These are phyloP conservation scores for Lindbergichthys nudifrons DNA, from an alignment of 2,797 vertebrate genomes.

Conservation along the genomic window DNA sequence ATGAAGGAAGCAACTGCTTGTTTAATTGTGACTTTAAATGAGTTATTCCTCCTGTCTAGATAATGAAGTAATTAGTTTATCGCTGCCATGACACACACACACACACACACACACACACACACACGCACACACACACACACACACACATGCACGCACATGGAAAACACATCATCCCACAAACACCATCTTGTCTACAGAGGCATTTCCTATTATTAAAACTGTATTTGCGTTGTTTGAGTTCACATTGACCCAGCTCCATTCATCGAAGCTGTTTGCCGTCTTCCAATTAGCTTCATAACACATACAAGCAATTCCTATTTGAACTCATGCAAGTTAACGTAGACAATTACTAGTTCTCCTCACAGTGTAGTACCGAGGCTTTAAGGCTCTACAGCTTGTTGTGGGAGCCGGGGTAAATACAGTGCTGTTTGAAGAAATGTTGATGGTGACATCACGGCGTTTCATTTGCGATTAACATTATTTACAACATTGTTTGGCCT, in stretches of 20 bases:
- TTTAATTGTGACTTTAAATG: constrained; percentile 15
- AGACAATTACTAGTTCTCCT: constrained; percentile 58
- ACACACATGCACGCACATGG: too few relatives aligned
- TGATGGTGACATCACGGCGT: constrained; percentile 60
- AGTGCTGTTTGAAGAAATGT: constrained; percentile 56
- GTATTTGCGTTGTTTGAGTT: constrained; percentile 43
- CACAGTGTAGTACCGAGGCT: constrained; percentile 52
- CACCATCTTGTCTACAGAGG: neutral
- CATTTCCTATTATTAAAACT: constrained; percentile 32
- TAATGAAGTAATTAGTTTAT: too few relatives aligned
- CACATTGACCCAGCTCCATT: constrained; percentile 39
- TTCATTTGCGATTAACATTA: constrained; percentile 75
- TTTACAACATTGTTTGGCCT: constrained; percentile 76
- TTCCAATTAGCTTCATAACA: constrained; percentile 64
- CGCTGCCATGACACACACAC: neutral
- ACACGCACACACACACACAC: constrained; percentile 35
- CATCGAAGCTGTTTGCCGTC: constrained; percentile 38
- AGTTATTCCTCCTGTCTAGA: neutral
- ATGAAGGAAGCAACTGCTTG: neutral
- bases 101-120: neutral
- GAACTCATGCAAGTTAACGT: constrained; percentile 51
- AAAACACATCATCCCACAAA: too few relatives aligned
- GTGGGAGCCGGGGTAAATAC: constrained; percentile 56
- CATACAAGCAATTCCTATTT: constrained; percentile 57
- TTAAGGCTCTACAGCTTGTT: constrained; percentile 66